Evolutionary conservation across 2,113 vertebrate species (phyloP).

Genomic region (Camelus bactrianus): DNA sequence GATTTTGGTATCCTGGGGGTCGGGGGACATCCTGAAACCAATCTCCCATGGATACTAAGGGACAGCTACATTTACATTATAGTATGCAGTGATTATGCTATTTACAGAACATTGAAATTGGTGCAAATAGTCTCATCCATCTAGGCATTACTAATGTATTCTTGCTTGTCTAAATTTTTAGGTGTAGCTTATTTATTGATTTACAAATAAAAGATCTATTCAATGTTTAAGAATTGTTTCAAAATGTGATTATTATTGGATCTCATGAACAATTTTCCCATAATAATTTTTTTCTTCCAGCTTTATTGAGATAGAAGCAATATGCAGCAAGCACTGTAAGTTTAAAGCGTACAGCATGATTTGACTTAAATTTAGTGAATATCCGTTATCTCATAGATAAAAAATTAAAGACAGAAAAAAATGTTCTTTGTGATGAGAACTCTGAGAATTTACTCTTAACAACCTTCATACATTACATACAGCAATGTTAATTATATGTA

Average conservation of each 20-base stretch:
- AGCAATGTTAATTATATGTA: background rate
- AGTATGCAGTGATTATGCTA: background rate
- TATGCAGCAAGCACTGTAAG: background rate
- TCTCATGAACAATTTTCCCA: background rate
- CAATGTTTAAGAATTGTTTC: conserved; percentile 53
- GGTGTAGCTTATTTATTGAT: conserved; percentile 53
- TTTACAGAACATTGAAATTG: background rate
- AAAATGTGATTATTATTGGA: conserved; percentile 35
- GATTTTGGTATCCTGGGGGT: background rate
- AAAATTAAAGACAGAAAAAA: background rate
- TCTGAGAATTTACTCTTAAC: background rate
- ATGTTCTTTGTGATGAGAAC: background rate
- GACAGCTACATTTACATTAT: background rate
- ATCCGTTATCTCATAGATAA: background rate
- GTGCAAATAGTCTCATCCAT: background rate
- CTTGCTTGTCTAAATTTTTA: conserved; percentile 59
- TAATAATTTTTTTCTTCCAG: background rate
- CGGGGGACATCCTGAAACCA: background rate
- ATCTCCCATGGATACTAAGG: background rate
- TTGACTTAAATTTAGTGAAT: background rate
- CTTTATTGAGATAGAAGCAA: background rate
- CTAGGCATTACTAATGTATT: background rate
- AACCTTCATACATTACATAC: background rate
- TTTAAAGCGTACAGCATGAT: background rate
- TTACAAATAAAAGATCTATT: conserved; percentile 64